Base-by-base conservation (phyloP, 1,140 invertebrate species). In the Tachypleus tridentatus region DNA sequence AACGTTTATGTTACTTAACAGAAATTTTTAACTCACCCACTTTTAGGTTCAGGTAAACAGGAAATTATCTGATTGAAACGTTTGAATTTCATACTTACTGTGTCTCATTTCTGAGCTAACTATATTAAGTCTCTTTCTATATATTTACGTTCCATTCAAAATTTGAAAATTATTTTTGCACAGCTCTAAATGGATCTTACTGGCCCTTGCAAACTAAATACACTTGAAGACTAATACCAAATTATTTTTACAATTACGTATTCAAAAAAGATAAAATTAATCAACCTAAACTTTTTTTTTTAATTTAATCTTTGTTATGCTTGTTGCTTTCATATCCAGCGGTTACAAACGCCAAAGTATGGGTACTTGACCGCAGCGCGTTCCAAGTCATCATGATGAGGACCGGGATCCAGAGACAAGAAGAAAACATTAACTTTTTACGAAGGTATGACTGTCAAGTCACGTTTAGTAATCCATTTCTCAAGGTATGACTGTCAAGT, bases 361-460 rank as follows among this genome's bases (percentile, higher is more conserved):
- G 95, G 95, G 95, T 95, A 59, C 94, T 99, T 75, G 95, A 99
- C 76, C 83, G 97, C 71, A 91, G 94, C 83, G 93, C 91, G 75
- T 99, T 99, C 86, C 97, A 99, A 80, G 97, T 93, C 57, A 98
- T 99, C 73, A 99, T 98, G 92, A 98, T 99, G 96, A 85, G 93
- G 65, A 95, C 95, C 63, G 95, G 95, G 56, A 84, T 98, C 61
- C 91, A 96, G 70, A 81, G 91, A 69, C 95, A 98, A 77, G 88
- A 93, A 47, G 93, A 98, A 78, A 94, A 98, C 76, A 95, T 92
- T 66, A 92, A 97, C 74, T 98, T 98, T 84, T 84, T 99, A 60
- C 95, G 93, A 82, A 97, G 91, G 93, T 97, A 79, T 74, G 77
- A 47, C 64, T 60, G 65, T 52, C 29, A 29, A 29, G 29, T 29